Conservation (phyloP, 1,140 invertebrate genomes). For the Drosophila nannoptera region DNA sequence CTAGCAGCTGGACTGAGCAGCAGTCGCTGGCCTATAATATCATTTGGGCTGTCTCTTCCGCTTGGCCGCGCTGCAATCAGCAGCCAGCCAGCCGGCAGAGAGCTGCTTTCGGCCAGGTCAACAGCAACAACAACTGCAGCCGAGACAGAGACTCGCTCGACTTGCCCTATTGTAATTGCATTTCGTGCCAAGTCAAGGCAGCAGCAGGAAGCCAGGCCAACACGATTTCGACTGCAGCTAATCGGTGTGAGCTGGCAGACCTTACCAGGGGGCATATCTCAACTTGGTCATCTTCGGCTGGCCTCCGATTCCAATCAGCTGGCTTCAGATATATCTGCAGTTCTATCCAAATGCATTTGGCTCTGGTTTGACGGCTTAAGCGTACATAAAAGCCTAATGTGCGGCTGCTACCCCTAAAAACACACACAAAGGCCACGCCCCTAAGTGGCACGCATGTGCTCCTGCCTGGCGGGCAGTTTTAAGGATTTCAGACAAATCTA, state of each 20-base stretch:
- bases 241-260: too few species aligned
- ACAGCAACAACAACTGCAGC: constrained; percentile 38
- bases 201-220: constrained; percentile 22
- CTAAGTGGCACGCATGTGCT: constrained; percentile 36
- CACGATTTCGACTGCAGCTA: constrained; percentile 43
- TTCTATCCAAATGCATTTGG: constrained; percentile 4
- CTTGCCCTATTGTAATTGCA: constrained; percentile 75
- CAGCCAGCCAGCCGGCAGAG: constrained; percentile 16
- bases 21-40: constrained; percentile 57
- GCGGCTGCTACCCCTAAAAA: constrained; percentile 52
- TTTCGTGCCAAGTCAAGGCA: constrained; percentile 61
- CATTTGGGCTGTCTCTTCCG: constrained; percentile 68
- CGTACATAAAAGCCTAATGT: constrained; percentile 34
- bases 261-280: too few species aligned
- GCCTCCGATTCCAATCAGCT: constrained; percentile 44
- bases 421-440: constrained; percentile 26
- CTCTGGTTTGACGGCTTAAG: constrained; percentile 41
- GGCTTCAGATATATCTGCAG: constrained; percentile 24
- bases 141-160: constrained; percentile 36
- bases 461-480: constrained; percentile 10
- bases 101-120: constrained; percentile 23
- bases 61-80: constrained; percentile 57
- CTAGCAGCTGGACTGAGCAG: constrained; percentile 3
- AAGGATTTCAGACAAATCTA: constrained; percentile 56
- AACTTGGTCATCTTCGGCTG: constrained; percentile 74